Evolutionary conservation across 2,113 vertebrate species (phyloP).

Genomic region (Myiagra hebetior): DNA sequence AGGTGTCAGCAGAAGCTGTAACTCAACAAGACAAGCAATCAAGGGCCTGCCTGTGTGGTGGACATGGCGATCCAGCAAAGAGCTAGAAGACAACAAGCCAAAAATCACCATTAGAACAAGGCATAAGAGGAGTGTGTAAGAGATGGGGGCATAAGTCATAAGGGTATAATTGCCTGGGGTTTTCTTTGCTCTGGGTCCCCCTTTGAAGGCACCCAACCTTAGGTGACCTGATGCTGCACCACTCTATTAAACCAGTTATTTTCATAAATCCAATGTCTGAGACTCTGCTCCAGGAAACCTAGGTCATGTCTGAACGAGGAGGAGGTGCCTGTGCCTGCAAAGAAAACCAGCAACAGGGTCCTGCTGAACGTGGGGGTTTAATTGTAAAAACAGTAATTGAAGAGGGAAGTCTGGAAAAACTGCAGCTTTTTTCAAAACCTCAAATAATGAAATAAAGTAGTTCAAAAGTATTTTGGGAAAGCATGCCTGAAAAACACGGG

Average conservation of each 20-base stretch:
- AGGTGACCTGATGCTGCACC: neutral
- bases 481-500: neutral
- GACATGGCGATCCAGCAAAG: neutral
- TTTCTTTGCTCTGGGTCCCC: neutral
- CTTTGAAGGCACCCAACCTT: neutral
- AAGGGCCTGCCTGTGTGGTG: neutral
- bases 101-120: neutral
- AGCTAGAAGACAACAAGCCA: neutral
- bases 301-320: accelerated
- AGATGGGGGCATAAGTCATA: neutral
- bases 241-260: neutral
- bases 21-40: neutral
- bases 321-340: neutral
- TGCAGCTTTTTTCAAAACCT: neutral
- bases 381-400: neutral
- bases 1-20: neutral
- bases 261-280: neutral
- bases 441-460: neutral
- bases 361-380: neutral
- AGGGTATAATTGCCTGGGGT: neutral
- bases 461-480: neutral
- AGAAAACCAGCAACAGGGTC: neutral
- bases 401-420: neutral
- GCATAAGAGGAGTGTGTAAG: neutral
- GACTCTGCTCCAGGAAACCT: neutral